Conservation (phyloP, 2,113 vertebrate genomes). For the Tragelaphus scriptus region DNA sequence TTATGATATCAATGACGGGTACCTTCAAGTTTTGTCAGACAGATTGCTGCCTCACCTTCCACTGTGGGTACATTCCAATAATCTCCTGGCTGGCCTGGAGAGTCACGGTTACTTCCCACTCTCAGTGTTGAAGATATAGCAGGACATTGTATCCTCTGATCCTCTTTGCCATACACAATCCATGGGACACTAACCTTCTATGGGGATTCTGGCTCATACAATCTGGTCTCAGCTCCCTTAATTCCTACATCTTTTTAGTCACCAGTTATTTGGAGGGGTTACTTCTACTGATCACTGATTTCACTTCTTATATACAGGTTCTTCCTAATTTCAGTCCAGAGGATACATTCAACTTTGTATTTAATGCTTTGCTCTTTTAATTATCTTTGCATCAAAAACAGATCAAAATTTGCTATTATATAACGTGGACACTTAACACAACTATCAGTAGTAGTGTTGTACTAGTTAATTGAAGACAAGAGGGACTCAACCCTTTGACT, state of each 20-base stretch:
- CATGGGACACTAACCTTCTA: neutral
- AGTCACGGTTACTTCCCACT: neutral
- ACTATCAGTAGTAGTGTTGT: neutral
- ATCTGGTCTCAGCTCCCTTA: neutral
- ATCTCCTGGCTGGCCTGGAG: neutral
- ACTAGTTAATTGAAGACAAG: neutral
- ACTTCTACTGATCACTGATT: neutral
- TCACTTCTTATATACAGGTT: neutral
- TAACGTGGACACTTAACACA: neutral
- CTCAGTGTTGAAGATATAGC: neutral
- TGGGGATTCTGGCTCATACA: neutral
- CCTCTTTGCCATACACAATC: neutral
- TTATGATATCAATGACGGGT: neutral
- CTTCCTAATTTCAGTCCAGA: neutral
- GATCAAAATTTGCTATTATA: neutral
- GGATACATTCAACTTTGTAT: neutral
- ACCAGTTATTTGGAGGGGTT: neutral
- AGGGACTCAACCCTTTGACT: neutral
- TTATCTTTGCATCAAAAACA: neutral
- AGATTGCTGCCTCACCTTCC: neutral
- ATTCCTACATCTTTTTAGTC: neutral
- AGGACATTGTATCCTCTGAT: neutral
- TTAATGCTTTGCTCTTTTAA: neutral
- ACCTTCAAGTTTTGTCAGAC: neutral
- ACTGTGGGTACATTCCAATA: neutral